phyloP scores from a whole-genome alignment of 2,113 vertebrate species.

The Crotalus helleri region DNA sequence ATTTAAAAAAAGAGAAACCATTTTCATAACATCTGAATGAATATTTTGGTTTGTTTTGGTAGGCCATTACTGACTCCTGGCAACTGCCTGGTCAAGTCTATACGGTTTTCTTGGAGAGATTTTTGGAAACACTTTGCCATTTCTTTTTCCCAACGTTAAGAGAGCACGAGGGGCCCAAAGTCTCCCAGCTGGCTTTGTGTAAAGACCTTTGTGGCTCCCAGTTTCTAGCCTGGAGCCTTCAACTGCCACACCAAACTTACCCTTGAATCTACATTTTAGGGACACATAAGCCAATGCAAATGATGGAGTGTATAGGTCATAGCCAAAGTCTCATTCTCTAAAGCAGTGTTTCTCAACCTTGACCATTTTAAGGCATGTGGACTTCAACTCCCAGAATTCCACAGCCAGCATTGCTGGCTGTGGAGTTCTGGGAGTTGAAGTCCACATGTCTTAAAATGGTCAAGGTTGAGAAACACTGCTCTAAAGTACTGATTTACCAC shows the following conservation, averaged over 20 bases:
- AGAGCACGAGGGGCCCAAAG: background rate
- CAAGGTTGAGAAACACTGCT: background rate
- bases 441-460: too few relatives aligned
- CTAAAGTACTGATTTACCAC: background rate
- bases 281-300: background rate
- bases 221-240: background rate
- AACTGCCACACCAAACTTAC: background rate
- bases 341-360: too few relatives aligned
- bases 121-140: background rate
- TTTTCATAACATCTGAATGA: background rate
- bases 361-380: too few relatives aligned
- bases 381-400: too few relatives aligned
- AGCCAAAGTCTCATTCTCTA: background rate
- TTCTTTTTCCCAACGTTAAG: background rate
- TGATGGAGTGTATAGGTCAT: background rate
- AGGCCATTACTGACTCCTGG: background rate
- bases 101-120: background rate
- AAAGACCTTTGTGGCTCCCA: background rate
- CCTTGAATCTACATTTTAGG: background rate
- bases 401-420: too few relatives aligned
- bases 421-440: too few relatives aligned
- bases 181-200: background rate
- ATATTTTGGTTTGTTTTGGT: background rate
- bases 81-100: background rate
- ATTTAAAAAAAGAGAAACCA: background rate